Base-by-base conservation (phyloP, 2,888 invertebrate genomes). In the Philaethria dido region DNA sequence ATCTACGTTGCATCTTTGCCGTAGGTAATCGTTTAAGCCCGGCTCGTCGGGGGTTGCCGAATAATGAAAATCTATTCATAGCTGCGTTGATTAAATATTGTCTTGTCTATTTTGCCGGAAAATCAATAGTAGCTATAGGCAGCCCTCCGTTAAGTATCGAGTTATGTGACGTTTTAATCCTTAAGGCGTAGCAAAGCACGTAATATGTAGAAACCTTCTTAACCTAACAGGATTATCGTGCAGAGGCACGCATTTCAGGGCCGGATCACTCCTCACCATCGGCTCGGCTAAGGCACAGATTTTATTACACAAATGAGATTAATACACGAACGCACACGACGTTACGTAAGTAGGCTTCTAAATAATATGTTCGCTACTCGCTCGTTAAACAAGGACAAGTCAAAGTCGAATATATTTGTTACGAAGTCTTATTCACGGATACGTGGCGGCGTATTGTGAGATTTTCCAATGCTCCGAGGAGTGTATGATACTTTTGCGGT, bases 121-220 rank as follows among this genome's bases (percentile, higher is more conserved):
- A 75, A 73, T 75, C 75, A 73, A 75, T 76, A 76, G 71, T 70
- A 74, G 72, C 71, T 64, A 64, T 69, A 73, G 70, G 73, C 71
- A 74, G 76, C 78, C 78, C 78, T 76, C 77, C 76, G 73, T 70
- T 82, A 82, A 78, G 80, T 86, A 86, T 84, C 80, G 86, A 87
- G 85, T 86, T 88, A 85, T 87, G 84, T 81, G 86, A 84, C 87
- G 91, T 89, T 92, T 91, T 94, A 94, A 94, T 94, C 94, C 94
- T 92, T 94, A 94, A 94, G 94, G 94, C 94, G 93, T 87, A 92
- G 92, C 93, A 94, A 94, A 94, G 93, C 94, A 94, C 92, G 93
- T 94, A 94, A 94, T 94, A 94, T 94, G 94, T 94, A 93, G 94
- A 94, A 94, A 94, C 94, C 94, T 94, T 94, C 94, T 94, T 94